Conservation (phyloP, 92 coral and sea anemone genomes). For the Epizoanthus illoricatus region DNA sequence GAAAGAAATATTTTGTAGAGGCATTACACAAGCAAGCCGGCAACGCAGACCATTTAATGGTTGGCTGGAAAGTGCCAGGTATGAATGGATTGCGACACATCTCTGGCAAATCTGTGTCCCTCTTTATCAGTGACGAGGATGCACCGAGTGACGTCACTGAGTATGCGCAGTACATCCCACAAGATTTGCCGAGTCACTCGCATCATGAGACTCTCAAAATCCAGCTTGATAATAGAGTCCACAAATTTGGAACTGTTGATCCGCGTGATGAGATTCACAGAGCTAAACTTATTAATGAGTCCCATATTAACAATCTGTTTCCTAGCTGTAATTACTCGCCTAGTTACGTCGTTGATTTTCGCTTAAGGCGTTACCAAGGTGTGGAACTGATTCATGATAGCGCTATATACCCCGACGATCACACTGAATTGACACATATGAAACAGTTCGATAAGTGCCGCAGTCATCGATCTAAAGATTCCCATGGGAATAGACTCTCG, state of each 20-base stretch:
- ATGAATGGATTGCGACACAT: slow-evolving; percentile 71
- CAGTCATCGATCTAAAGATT: slow-evolving; percentile 61
- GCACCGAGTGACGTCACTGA: slow-evolving; percentile 74
- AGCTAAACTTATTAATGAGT: slow-evolving; percentile 40
- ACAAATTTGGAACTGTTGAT: slow-evolving; percentile 63
- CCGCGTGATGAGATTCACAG: slow-evolving; percentile 46
- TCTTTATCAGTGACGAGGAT: slow-evolving; percentile 63
- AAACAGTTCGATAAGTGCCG: slow-evolving; percentile 68
- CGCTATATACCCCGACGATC: slow-evolving; percentile 86
- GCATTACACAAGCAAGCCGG: slow-evolving; percentile 91
- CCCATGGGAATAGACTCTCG: slow-evolving; percentile 69
- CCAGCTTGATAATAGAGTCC: slow-evolving; percentile 46
- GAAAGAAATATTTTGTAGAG: slow-evolving; percentile 82
- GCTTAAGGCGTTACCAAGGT: slow-evolving; percentile 83
- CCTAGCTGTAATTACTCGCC: slow-evolving; percentile 76
- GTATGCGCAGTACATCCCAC: slow-evolving; percentile 79
- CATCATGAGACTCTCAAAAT: slow-evolving; percentile 58
- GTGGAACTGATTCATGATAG: slow-evolving; percentile 89
- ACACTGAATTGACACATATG: slow-evolving; percentile 78
- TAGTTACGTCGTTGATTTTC: slow-evolving; percentile 86
- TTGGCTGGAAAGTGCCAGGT: slow-evolving; percentile 94
- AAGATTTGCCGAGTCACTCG: slow-evolving; percentile 75
- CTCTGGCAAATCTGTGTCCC: slow-evolving; percentile 79
- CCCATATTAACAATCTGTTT: slow-evolving; percentile 50
- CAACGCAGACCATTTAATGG: slow-evolving; percentile 73